Evolutionary conservation across 1,140 invertebrate species (phyloP), one percentile per base, ranked within the genome.

Genomic region (Akabosia matsudoensis): DNA sequence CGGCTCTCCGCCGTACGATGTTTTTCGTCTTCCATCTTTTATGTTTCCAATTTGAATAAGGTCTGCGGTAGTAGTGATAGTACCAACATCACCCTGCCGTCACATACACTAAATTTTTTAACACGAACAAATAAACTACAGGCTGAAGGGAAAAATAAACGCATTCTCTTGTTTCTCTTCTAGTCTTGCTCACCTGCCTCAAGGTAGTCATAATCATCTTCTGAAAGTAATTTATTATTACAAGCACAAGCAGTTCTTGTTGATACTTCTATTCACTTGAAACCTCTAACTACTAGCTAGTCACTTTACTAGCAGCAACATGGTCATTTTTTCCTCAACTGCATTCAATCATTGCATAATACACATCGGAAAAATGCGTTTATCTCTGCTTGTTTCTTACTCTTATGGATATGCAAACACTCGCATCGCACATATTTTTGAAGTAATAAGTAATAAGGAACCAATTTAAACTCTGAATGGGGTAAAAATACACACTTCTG

Each of bases 131-230:
- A n/a, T n/a, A n/a, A n/a, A n/a, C n/a, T n/a, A n/a, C n/a, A n/a
- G n/a, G n/a, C n/a, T n/a, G n/a, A n/a, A n/a, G n/a, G n/a, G n/a
- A n/a, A n/a, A n/a, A n/a, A n/a, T n/a, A n/a, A n/a, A n/a, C n/a
- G n/a, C n/a, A n/a, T n/a, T n/a, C n/a, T n/a, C n/a, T n/a, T n/a
- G n/a, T n/a, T n/a, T n/a, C n/a, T n/a, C n/a, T n/a, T 45, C 7
- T 45, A 45, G 7, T 7, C 7, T 18, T 45, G 37, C 37, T 45
- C 37, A 45, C 37, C 37, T 56, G 54, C 54, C 54, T 24, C 13
- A 56, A 56, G 54, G 54, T 56, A 56, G 54, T 56, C 54, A 56
- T 56, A 56, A 56, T 56, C 54, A 56, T 56, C 54, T 56, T 10
- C 24, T 16, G 22, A 24, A 16, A 56, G 22, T 56, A 16, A 16